Evolutionary conservation across 2,113 vertebrate species (phyloP).

Genomic region (Erinaceus europaeus): DNA sequence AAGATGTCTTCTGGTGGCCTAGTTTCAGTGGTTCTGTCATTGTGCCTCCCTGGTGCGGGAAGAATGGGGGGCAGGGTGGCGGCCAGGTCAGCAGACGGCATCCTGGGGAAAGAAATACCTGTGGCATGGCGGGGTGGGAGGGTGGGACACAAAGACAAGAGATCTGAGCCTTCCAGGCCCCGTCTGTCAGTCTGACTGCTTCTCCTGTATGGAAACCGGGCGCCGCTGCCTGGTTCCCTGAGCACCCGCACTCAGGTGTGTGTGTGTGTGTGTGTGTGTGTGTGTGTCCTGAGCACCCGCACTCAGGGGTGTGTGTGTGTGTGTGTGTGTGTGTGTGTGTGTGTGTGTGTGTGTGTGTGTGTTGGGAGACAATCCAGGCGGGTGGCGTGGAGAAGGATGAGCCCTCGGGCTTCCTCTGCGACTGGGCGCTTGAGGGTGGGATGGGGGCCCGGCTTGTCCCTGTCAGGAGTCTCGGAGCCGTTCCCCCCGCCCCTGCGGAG

Average conservation of each 20-base stretch:
- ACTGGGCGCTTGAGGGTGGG: too few relatives aligned
- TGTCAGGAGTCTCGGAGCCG: neutral
- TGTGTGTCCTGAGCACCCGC: too few relatives aligned
- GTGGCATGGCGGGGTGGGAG: too few relatives aligned
- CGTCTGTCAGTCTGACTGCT: slow-evolving; percentile 40
- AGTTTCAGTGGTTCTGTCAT: neutral
- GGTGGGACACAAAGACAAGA: slow-evolving; percentile 32
- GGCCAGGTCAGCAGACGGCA: neutral
- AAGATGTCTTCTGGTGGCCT: neutral
- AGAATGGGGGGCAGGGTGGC: neutral
- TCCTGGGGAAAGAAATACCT: too few relatives aligned
- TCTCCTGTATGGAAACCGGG: neutral
- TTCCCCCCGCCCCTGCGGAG: neutral
- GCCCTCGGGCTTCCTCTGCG: too few relatives aligned
- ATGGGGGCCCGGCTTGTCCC: too few relatives aligned
- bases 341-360: neutral
- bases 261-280: neutral
- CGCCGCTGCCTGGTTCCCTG: too few relatives aligned
- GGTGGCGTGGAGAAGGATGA: too few relatives aligned
- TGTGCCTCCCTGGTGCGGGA: neutral
- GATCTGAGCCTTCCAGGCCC: neutral
- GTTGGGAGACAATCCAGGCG: too few relatives aligned
- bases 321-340: neutral
- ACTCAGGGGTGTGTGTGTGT: neutral
- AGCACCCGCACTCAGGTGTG: too few relatives aligned